Evolutionary conservation across 2,797 vertebrate genomes (phyloP).

Genomic region (Otolemur crassicaudatus): DNA sequence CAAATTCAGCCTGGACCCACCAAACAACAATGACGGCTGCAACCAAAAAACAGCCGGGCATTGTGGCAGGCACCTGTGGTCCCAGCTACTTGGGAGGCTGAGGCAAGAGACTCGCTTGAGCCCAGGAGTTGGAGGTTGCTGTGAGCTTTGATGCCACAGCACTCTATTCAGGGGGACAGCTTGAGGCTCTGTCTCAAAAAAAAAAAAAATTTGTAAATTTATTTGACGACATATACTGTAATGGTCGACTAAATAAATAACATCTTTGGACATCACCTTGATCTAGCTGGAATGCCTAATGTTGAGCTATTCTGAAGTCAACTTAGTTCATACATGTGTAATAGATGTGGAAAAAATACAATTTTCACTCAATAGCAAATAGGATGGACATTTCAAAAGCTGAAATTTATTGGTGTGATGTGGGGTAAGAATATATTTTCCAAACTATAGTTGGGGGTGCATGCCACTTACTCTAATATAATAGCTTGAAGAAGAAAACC

Average conservation of each 20-base stretch:
- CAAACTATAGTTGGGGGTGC: slow-evolving; percentile 77
- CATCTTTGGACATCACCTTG: neutral
- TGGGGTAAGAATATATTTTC: slow-evolving; percentile 73
- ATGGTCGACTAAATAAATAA: neutral
- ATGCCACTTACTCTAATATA: slow-evolving; percentile 80
- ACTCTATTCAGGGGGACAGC: too few species aligned
- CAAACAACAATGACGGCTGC: too few species aligned
- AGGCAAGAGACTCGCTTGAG: too few species aligned
- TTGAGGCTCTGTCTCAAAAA: too few species aligned
- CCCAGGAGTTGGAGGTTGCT: too few species aligned
- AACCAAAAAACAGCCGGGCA: too few species aligned
- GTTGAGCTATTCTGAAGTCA: slow-evolving; percentile 62
- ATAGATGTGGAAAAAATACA: slow-evolving; percentile 39
- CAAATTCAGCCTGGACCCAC: too few species aligned
- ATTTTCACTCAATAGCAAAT: slow-evolving; percentile 77
- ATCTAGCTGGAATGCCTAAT: slow-evolving; percentile 39
- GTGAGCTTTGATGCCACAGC: too few species aligned
- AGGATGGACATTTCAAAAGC: slow-evolving; percentile 69
- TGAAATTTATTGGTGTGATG: slow-evolving; percentile 73
- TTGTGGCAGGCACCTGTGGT: too few species aligned
- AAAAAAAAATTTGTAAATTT: neutral
- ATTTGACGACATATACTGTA: slow-evolving; percentile 56
- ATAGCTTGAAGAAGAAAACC: slow-evolving; percentile 70
- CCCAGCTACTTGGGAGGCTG: too few species aligned
- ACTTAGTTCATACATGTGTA: slow-evolving; percentile 48